phyloP scores from a whole-genome alignment of 2,797 vertebrate genomes.

The Anguilla megastoma region DNA sequence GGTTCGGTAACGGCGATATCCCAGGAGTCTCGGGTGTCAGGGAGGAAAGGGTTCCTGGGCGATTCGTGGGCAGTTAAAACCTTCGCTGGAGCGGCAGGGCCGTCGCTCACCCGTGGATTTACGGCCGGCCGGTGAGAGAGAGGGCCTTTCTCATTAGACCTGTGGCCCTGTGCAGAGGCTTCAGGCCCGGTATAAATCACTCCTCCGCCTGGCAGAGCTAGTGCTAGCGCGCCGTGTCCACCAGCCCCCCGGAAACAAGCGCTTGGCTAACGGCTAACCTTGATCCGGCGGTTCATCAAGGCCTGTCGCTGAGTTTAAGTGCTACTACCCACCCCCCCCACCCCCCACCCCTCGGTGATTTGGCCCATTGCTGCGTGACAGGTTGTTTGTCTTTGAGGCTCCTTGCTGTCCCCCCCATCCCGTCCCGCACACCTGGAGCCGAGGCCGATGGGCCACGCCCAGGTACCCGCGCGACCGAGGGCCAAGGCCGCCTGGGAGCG shows the following conservation, averaged over 20 bases:
- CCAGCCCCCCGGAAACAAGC: slow-evolving; percentile 17
- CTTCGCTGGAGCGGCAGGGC: slow-evolving; percentile 29
- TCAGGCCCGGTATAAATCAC: slow-evolving; percentile 38
- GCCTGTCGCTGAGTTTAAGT: slow-evolving; percentile 28
- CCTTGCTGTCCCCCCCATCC: background rate
- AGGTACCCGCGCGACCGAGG: too few relatives aligned
- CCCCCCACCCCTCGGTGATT: slow-evolving; percentile 15
- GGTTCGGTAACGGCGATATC: background rate
- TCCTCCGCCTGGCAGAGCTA: slow-evolving; percentile 28
- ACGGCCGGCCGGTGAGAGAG: slow-evolving; percentile 29
- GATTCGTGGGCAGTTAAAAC: slow-evolving; percentile 32
- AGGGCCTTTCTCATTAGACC: slow-evolving; percentile 40
- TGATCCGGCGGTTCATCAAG: slow-evolving; percentile 43
- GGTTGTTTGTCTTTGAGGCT: background rate
- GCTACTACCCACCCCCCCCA: slow-evolving; percentile 36
- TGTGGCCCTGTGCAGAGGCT: slow-evolving; percentile 43
- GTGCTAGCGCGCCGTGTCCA: slow-evolving; percentile 21
- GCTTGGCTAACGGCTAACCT: slow-evolving; percentile 38
- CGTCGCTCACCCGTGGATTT: slow-evolving; percentile 39
- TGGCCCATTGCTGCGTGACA: background rate
- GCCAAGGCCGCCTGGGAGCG: background rate
- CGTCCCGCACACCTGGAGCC: background rate
- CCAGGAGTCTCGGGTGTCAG: slow-evolving; percentile 1
- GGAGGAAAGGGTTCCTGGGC: slow-evolving; percentile 15
- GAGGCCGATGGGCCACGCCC: background rate